Conservation (phyloP, 1,140 invertebrate species). For the Galleria mellonella region DNA sequence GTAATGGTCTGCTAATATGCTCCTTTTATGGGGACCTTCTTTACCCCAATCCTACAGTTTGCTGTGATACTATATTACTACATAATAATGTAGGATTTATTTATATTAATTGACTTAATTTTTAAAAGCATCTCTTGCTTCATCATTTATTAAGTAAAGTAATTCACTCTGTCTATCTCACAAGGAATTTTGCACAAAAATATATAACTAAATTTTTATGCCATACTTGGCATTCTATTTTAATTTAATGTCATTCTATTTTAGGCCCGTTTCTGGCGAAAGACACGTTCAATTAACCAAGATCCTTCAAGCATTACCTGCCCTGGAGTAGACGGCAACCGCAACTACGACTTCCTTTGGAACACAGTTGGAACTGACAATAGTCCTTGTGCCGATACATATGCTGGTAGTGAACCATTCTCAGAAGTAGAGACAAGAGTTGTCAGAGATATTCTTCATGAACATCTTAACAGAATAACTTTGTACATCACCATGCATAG, state of each 20-base stretch:
- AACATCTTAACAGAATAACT: slow-evolving; percentile 63
- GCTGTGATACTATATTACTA: too few species aligned
- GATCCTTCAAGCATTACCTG: slow-evolving; percentile 26
- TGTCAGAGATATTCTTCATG: slow-evolving; percentile 71
- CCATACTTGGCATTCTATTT: too few species aligned
- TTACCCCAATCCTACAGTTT: too few species aligned
- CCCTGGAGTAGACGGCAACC: slow-evolving; percentile 72
- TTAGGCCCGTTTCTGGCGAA: slow-evolving; percentile 52
- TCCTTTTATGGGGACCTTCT: too few species aligned
- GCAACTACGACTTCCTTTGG: slow-evolving; percentile 78
- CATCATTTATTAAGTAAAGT: too few species aligned
- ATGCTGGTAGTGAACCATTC: slow-evolving; percentile 78
- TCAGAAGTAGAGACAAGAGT: slow-evolving; percentile 82
- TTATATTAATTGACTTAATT: too few species aligned
- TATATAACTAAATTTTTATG: too few species aligned
- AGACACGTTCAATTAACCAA: slow-evolving; percentile 27
- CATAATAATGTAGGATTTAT: too few species aligned
- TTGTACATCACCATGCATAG: slow-evolving; percentile 79
- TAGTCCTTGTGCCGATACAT: slow-evolving; percentile 80
- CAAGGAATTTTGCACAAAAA: too few species aligned
- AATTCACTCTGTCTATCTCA: too few species aligned
- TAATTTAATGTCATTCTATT: neutral
- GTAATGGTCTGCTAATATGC: too few species aligned
- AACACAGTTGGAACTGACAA: slow-evolving; percentile 77
- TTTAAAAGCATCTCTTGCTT: too few species aligned